These are phyloP conservation scores for Heliangelus exortis DNA, from an alignment of 2,797 vertebrate species.

Conservation along the genomic window DNA sequence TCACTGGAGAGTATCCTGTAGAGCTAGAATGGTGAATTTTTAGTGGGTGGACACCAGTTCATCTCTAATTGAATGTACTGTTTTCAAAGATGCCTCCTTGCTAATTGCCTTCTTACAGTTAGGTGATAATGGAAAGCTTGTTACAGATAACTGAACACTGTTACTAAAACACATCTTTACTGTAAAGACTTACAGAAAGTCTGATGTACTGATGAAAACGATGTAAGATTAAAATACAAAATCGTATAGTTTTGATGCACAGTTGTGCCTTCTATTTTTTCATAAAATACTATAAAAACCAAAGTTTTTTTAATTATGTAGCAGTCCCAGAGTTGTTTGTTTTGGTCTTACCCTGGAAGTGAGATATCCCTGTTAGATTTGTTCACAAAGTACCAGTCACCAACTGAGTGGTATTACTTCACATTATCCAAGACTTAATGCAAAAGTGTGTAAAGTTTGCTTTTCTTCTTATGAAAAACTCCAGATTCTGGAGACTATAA, in stretches of 20 bases:
- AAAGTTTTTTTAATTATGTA: slow-evolving; percentile 48
- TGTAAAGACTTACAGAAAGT: neutral
- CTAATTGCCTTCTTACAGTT: neutral
- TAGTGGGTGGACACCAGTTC: neutral
- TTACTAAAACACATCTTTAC: slow-evolving; percentile 12
- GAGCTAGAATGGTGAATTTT: slow-evolving; percentile 91
- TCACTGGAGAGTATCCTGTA: slow-evolving; percentile 95
- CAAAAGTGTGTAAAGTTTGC: neutral
- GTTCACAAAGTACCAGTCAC: neutral
- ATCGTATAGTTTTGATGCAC: neutral
- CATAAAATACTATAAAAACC: slow-evolving; percentile 33
- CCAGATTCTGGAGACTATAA: neutral
- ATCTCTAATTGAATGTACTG: neutral
- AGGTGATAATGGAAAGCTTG: neutral
- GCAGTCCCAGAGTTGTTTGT: neutral
- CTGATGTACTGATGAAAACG: neutral
- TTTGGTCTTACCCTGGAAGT: neutral
- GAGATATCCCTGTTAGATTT: neutral
- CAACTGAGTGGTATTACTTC: neutral
- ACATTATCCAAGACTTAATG: neutral
- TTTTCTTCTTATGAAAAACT: slow-evolving; percentile 26
- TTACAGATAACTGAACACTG: slow-evolving; percentile 8
- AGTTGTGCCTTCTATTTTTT: slow-evolving; percentile 36
- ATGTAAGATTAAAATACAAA: slow-evolving; percentile 31
- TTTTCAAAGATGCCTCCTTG: slow-evolving; percentile 17